Base-by-base conservation (phyloP, 2,797 vertebrate species). In the Enteromius viviparus region DNA sequence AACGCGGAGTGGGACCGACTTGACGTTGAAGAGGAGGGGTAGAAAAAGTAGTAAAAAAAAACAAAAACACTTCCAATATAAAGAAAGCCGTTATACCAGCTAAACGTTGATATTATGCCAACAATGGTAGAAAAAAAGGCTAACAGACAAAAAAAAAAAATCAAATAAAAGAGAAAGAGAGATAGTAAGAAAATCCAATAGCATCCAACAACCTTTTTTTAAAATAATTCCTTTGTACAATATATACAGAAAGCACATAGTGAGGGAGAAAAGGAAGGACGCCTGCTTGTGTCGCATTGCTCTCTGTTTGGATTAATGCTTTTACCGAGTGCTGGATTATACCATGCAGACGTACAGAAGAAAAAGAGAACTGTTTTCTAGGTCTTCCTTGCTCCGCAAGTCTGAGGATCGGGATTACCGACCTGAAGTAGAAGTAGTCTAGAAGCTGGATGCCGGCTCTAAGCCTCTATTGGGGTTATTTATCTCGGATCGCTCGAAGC, bases 221-320 rank as follows among this genome's bases (percentile, higher is more conserved):
- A 95, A 95, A 95, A 95, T 94, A 93, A 95, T 94, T 95, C 94
- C 92, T 93, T 93, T 95, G 93, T 95, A 95, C 94, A 95, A 89
- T 95, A 95, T 95, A 92, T 95, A 95, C 95, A 95, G 91, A 90
- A 91, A 90, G 82, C 90, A 89, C 90, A 90, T 85, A 83, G 84
- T 83, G 82, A 89, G 85, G 86, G 84, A 81, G 80, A 75, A 85
- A 85, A 82, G 71, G 72, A 84, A 82, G 80, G 82, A 80, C 80
- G 71, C 53, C 72, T 84, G 81, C 68, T 70, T 84, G 45, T 55
- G 87, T 87, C 34, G 74, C 84, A 84, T 81, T 85, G 71, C 53
- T 82, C 47, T 82, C 64, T 74, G 86, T 79, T 84, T 83, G 84
- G 87, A 83, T 82, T 87, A 82, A 85, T 84, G 82, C 83, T 88